These are phyloP conservation scores for Ashinkailepas kermadecensis DNA, from an alignment of 2,888 invertebrate species.

Conservation along the genomic window DNA sequence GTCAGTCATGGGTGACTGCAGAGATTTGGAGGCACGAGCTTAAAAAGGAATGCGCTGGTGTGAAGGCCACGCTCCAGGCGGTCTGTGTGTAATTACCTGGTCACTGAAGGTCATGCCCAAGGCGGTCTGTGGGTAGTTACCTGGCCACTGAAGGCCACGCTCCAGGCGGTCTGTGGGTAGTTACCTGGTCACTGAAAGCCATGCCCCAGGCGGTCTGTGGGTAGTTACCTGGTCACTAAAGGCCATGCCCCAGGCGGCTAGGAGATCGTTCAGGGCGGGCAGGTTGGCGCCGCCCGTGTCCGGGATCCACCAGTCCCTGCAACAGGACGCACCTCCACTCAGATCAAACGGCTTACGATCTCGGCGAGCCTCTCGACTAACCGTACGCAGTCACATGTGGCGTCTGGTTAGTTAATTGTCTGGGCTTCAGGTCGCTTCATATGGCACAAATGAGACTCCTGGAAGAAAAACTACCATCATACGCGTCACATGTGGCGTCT, in stretches of 20 bases:
- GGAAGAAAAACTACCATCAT: no score
- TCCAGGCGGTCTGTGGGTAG: slow-evolving; percentile 56
- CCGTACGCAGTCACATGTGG: no score
- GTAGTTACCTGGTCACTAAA: slow-evolving; percentile 68
- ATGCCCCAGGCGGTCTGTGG: slow-evolving; percentile 62
- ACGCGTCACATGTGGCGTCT: no score
- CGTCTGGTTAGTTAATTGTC: no score
- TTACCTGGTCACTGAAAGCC: slow-evolving; percentile 73
- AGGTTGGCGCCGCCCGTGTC: slow-evolving; percentile 83
- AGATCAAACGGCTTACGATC: no score
- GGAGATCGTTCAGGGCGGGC: slow-evolving; percentile 84
- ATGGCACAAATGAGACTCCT: no score
- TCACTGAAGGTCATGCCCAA: slow-evolving; percentile 83
- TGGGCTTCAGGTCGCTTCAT: no score
- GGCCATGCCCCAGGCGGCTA: slow-evolving; percentile 75
- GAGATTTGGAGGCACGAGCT: no score
- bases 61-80: slow-evolving; percentile 76
- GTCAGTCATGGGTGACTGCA: no score
- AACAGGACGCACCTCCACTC: slow-evolving; percentile 6
- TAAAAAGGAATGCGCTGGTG: no score
- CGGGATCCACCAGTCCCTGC: slow-evolving; percentile 70
- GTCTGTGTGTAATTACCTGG: slow-evolving; percentile 53
- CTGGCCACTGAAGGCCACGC: slow-evolving; percentile 74
- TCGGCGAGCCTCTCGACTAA: no score
- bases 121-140: slow-evolving; percentile 78